These are phyloP conservation scores for Platysteira castanea DNA, from an alignment of 2,113 vertebrate genomes.

Conservation along the genomic window DNA sequence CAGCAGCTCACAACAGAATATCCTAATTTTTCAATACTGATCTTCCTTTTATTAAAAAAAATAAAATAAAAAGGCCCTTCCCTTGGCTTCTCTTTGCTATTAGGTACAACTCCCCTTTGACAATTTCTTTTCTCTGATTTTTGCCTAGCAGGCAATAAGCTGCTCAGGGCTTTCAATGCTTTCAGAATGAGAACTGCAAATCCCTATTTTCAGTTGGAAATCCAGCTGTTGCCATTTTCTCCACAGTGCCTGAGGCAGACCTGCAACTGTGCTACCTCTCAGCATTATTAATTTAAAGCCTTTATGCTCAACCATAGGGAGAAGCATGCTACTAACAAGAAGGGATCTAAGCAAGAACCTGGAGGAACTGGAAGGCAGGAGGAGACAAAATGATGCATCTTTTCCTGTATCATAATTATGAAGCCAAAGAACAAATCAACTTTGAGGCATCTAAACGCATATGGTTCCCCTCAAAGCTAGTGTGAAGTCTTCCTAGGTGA, in stretches of 20 bases:
- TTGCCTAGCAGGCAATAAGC: background rate
- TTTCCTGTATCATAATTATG: background rate
- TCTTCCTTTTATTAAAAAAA: background rate
- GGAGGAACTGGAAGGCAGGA: background rate
- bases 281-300: background rate
- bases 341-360: constrained; percentile 16
- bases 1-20: background rate
- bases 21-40: background rate
- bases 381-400: background rate
- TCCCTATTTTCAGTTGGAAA: background rate
- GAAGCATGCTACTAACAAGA: constrained; percentile 11
- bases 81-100: background rate
- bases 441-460: constrained; percentile 2
- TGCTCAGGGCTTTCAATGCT: background rate
- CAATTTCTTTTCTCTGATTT: background rate
- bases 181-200: background rate
- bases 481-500: background rate
- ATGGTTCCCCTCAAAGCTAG: constrained; percentile 18
- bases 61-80: background rate
- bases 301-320: constrained; percentile 14
- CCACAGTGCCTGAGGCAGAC: background rate
- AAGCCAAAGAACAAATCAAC: constrained; percentile 42
- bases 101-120: background rate
- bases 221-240: constrained; percentile 13
- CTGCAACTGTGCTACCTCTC: background rate